phyloP scores from a whole-genome alignment of 2,888 invertebrate species.

The Apotomis turbidana region DNA sequence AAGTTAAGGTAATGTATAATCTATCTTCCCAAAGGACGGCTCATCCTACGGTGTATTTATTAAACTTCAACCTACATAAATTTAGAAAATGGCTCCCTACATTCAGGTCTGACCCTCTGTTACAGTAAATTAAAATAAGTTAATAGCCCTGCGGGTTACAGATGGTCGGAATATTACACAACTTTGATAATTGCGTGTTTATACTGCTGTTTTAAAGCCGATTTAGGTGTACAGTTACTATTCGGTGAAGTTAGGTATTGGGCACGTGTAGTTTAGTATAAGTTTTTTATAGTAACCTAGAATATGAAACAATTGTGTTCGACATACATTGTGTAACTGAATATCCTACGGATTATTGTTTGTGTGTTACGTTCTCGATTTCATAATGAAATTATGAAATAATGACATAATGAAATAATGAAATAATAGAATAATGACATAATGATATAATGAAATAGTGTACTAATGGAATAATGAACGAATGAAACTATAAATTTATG shows the following conservation, averaged over 20 bases:
- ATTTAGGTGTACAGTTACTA: background rate
- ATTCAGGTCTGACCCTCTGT: conserved; percentile 21
- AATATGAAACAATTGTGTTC: too few species aligned
- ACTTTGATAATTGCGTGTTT: conserved; percentile 26
- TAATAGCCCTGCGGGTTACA: conserved; percentile 32
- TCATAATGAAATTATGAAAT: too few species aligned
- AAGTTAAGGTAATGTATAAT: conserved; percentile 7
- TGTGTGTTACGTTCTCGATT: too few species aligned
- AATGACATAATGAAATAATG: too few species aligned
- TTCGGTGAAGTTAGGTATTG: background rate
- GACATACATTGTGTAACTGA: too few species aligned
- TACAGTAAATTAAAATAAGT: conserved; percentile 35
- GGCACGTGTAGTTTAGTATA: background rate
- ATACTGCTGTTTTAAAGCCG: background rate
- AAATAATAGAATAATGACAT: too few species aligned
- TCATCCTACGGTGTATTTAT: conserved; percentile 10
- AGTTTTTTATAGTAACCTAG: too few species aligned
- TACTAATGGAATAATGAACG: too few species aligned
- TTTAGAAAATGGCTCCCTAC: conserved; percentile 20
- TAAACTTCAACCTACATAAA: conserved; percentile 32
- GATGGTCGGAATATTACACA: conserved; percentile 25
- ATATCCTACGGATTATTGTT: too few species aligned
- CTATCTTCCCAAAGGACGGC: background rate
- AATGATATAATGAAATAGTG: too few species aligned
- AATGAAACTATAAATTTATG: too few species aligned